Conservation (phyloP, 2,888 invertebrate genomes). For the Aspidiotus rigidus region DNA sequence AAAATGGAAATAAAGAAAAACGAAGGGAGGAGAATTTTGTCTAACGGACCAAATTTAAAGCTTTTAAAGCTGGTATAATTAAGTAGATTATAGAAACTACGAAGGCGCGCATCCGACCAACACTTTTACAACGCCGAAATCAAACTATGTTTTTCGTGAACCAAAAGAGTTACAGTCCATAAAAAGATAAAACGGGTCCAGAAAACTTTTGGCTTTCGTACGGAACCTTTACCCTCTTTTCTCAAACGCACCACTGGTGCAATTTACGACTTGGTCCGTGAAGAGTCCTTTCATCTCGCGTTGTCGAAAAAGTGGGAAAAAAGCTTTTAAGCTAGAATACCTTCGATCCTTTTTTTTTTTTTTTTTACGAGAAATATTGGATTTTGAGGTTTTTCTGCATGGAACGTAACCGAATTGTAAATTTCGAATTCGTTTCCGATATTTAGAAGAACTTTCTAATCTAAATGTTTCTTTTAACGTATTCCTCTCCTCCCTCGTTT, state of each 20-base stretch:
- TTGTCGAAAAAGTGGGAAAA: conserved; percentile 10
- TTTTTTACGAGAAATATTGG: conserved; percentile 19
- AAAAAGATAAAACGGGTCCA: conserved; percentile 12
- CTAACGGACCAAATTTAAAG: not conserved
- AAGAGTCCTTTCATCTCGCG: conserved; percentile 25
- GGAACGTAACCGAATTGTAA: conserved; percentile 23
- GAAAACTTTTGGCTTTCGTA: conserved; percentile 10
- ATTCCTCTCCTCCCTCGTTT: not conserved
- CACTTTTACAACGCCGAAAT: conserved; percentile 8
- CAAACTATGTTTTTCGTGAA: not conserved
- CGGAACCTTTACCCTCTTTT: conserved; percentile 8
- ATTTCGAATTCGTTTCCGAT: conserved; percentile 16
- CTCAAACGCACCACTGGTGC: not conserved
- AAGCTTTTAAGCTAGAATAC: conserved; percentile 12
- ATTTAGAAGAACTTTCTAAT: conserved; percentile 25
- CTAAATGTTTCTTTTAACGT: conserved; percentile 9
- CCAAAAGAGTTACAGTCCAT: conserved; percentile 1
- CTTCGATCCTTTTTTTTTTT: conserved; percentile 12
- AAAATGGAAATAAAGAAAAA: too few relatives aligned
- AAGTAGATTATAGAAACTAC: conserved; percentile 28
- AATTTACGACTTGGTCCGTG: conserved; percentile 22
- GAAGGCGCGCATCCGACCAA: not conserved
- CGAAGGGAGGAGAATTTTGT: too few relatives aligned
- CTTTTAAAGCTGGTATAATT: conserved; percentile 26
- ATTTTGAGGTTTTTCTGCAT: conserved; percentile 27